Base-by-base conservation (phyloP, 53 echinoderm and acorn worm species). In the Actinopyga echinites region DNA sequence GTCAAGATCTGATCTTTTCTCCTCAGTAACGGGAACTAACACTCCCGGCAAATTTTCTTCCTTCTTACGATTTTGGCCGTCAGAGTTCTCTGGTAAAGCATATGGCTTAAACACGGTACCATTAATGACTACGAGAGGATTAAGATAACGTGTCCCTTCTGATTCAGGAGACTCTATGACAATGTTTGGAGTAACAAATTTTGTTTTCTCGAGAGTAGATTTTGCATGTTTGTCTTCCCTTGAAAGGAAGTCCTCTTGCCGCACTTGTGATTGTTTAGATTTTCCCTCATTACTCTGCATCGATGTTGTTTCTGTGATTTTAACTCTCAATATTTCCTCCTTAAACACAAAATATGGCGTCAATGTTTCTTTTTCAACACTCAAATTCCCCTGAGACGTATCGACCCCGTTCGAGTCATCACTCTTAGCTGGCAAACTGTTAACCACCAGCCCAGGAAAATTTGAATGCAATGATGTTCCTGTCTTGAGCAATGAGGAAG, bases 81-180 rank as follows among this genome's bases (percentile, higher is more conserved):
- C 40, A 13, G 71, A 40, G 20, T 44, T 26, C n/a, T 22, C 29
- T 63, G 71, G 28, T 71, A 71, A 12, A 8, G 71, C 71, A 26
- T 5, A 42, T n/a, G 71, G 71, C 26, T 44, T 22, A 40, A 71
- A 45, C 40, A 71, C 71, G 24, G 71, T 71, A 15, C 71, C 71
- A 42, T 71, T 71, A 43, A 71, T 24, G 8, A 71, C 71, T 5
- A 71, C 71, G 1, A 71, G 71, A 71, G 25, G 71, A 20, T 71
- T 20, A 43, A 24, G 24, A 44, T 5, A 23, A 43, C 71, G 38
- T 28, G 7, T 40, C 40, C 8, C 6, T 44, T 21, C 34, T 38
- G 71, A 71, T 10, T 44, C 71, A 0, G 6, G 43, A 12, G 71
- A 34, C 40, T 71, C 71, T 71, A 71, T 42, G 8, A 71, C 71